phyloP scores from a whole-genome alignment of 1,140 invertebrate species.

The Daktulosphaira vitifoliae region DNA sequence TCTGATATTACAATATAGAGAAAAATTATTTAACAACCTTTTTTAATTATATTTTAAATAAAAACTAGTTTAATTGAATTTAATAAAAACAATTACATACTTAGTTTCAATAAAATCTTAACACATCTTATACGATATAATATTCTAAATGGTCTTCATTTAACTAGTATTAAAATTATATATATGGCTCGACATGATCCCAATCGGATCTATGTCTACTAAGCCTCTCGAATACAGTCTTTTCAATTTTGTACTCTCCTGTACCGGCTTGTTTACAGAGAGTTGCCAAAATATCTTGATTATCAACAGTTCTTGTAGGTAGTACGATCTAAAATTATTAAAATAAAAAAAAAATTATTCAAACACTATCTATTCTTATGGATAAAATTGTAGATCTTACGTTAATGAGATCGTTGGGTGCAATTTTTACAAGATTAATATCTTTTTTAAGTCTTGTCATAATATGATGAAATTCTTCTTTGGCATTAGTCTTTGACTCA shows the following conservation, averaged over 20 bases:
- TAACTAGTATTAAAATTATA: no score
- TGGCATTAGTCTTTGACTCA: slow-evolving; percentile 68
- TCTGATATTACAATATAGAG: no score
- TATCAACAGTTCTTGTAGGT: slow-evolving; percentile 85
- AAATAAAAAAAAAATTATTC: not conserved
- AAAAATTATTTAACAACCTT: no score
- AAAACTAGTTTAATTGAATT: no score
- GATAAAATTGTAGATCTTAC: slow-evolving; percentile 43
- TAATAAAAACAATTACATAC: no score
- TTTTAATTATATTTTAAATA: no score
- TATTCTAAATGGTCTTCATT: slow-evolving; percentile 13
- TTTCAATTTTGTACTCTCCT: slow-evolving; percentile 84
- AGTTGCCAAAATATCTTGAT: slow-evolving; percentile 84
- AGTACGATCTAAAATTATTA: slow-evolving; percentile 62
- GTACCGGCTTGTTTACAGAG: slow-evolving; percentile 87
- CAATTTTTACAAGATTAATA: slow-evolving; percentile 81
- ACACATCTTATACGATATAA: no score
- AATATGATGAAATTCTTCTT: slow-evolving; percentile 81
- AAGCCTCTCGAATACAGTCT: slow-evolving; percentile 69
- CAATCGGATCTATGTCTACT: slow-evolving; percentile 77
- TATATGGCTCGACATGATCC: slow-evolving; percentile 44
- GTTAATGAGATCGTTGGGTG: slow-evolving; percentile 85
- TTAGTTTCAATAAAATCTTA: no score
- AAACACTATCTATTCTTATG: not conserved
- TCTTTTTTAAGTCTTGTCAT: slow-evolving; percentile 84